Conservation (phyloP, 2,888 invertebrate species). For the Euspilapteryx auroguttella region DNA sequence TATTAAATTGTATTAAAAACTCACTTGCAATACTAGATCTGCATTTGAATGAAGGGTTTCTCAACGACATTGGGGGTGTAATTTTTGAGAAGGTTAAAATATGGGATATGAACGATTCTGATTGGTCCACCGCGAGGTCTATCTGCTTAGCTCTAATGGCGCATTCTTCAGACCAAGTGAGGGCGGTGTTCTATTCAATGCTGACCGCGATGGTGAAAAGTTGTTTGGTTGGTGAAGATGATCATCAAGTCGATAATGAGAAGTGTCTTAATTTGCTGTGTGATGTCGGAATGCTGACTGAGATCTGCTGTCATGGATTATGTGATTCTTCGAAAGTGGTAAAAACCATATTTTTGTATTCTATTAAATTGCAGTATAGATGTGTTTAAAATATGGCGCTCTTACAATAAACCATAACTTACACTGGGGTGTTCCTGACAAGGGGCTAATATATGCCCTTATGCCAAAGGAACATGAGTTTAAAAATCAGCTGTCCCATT, state of each 20-base stretch:
- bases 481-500: not conserved
- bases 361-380: not conserved
- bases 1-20: slow-evolving; percentile 46
- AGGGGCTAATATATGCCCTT: too few species aligned
- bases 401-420: too few species aligned
- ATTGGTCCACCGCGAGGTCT: slow-evolving; percentile 31
- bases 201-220: slow-evolving; percentile 54
- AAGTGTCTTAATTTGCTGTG: slow-evolving; percentile 56
- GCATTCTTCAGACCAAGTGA: slow-evolving; percentile 56
- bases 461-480: too few species aligned
- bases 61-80: slow-evolving; percentile 41
- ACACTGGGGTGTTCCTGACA: too few species aligned
- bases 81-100: slow-evolving; percentile 26
- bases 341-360: not conserved
- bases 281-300: slow-evolving; percentile 60
- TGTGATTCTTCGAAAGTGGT: slow-evolving; percentile 33
- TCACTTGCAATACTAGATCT: slow-evolving; percentile 61
- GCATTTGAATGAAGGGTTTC: slow-evolving; percentile 55
- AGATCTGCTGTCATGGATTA: slow-evolving; percentile 67
- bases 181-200: slow-evolving; percentile 52
- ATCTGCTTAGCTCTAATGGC: slow-evolving; percentile 59
- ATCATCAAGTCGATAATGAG: slow-evolving; percentile 33
- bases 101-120: slow-evolving; percentile 26
- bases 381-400: too few species aligned
- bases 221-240: slow-evolving; percentile 54